Base-by-base conservation (phyloP, 1,140 invertebrate species). In the Drosophila orosa region DNA sequence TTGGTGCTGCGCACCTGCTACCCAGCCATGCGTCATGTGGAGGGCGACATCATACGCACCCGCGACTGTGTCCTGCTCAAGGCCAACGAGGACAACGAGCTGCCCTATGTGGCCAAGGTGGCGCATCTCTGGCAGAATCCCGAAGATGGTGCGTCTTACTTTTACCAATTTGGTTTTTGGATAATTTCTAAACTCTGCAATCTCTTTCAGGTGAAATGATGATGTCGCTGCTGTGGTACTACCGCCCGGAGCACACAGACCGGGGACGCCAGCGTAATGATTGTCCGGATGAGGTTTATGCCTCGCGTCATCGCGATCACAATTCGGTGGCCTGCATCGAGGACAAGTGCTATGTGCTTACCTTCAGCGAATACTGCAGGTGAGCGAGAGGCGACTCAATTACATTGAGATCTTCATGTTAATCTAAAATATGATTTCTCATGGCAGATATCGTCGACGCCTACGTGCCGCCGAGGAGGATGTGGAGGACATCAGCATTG, bases 261-360 rank as follows among this genome's bases (percentile, higher is more conserved):
- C 95, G 95, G 83, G 97, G 97, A 3, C 93, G 97, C 7, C 94
- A 95, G 74, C 93, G 95, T 22, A 94, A 94, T 22, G 97, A 98
- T 92, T 95, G 96, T 80, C 94, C 95, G 5, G 97, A 98, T 86
- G 98, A 99, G 93, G 96, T 99, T 44, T 99, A 98, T 93, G 98
- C 98, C 25, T 99, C 98, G 3, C 95, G 97, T 58, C 98, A 99
- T 93, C 94, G 96, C 54, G 98, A 99, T 93, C 96, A 96, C 63
- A 98, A 98, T 92, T 98, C 97, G 86, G 98, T 99, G 25, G 98
- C 98, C 54, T 99, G 98, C 92, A 99, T 99, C 80, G 98, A 99
- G 92, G 98, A 99, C 93, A 98, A 98, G 92, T 99, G 98, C 93
- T 99, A 97, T 92, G 98, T 99, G 66, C 94, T 99, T 66, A 98